phyloP scores from a whole-genome alignment of 2,888 invertebrate species.

The Aquatica leii region DNA sequence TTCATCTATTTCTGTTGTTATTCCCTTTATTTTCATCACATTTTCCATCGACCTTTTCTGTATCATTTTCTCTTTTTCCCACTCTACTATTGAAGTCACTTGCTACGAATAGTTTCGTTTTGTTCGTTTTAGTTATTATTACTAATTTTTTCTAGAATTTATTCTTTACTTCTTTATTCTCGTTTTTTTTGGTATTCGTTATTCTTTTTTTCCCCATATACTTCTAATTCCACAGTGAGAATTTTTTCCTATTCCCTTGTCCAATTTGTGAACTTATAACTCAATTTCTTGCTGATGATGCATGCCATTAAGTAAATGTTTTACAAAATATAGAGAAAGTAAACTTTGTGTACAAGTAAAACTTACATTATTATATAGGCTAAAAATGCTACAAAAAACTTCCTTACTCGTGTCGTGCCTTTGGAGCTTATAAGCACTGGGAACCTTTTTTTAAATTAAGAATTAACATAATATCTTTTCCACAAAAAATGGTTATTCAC shows the following conservation, averaged over 20 bases:
- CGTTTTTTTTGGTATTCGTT: conserved; percentile 13
- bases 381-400: too few species aligned
- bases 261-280: not conserved
- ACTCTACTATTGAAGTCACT: not conserved
- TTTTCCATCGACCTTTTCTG: not conserved
- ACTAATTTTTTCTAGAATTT: conserved; percentile 9
- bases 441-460: too few species aligned
- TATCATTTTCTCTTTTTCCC: conserved; percentile 1
- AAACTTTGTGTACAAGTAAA: too few species aligned
- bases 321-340: too few species aligned
- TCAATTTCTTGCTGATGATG: not conserved
- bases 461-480: too few species aligned
- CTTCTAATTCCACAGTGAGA: conserved; percentile 1
- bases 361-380: too few species aligned
- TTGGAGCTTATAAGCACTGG: too few species aligned
- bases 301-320: too few species aligned
- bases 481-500: too few species aligned
- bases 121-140: conserved; percentile 14
- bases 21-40: not conserved
- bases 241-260: not conserved
- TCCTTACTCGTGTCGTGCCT: too few species aligned
- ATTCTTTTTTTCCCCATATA: conserved; percentile 3
- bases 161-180: conserved; percentile 8
- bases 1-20: conserved; percentile 6
- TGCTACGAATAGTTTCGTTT: conserved; percentile 9